Base-by-base conservation (phyloP, 2,888 invertebrate genomes). In the Caenorhabditis doughertyi region DNA sequence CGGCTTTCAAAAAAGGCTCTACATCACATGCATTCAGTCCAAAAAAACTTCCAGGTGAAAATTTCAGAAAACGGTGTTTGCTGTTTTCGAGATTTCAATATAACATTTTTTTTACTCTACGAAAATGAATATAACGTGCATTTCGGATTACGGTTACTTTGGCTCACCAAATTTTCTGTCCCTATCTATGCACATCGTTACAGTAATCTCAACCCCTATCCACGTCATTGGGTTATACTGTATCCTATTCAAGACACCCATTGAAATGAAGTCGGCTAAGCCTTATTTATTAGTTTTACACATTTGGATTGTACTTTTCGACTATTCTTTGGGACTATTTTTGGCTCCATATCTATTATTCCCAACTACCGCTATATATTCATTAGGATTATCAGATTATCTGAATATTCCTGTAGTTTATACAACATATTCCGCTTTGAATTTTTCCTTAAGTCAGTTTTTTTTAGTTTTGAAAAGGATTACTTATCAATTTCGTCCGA, bases 251-350 rank as follows among this genome's bases (percentile, higher is more conserved):
- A 65, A 47, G 32, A 74, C 74, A 32, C 56, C 74, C 0, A 35
- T n/a, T 1, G 44, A 58, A 55, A 74, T 74, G 74, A 74, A 21
- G 7, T 29, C 49, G 0, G 29, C 56, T 0, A 65, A 74, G 23
- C 49, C 9, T 35, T 39, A 42, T 21, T n/a, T 42, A 16, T 13
- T 60, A 3, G 25, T 16, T 0, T 23, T 47, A 5, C 25, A 62
- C n/a, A 5, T n/a, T 9, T 47, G 27, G 29, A 62, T 47, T 25
- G 25, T 62, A 1, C 1, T 42, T 9, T 62, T 62, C 18, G 62
- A 62, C 27, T 44, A 44, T 21, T 62, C 47, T 42, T 23, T 44
- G n/a, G 27, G n/a, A 9, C 27, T 62, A 4, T 13, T 62, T 27
- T 39, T 42, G 23, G 39, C 25, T 2, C 62, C 42, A 0, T 62